These are phyloP conservation scores for Ardeotis arabs DNA, from an alignment of 2,113 vertebrate genomes.

Conservation along the genomic window DNA sequence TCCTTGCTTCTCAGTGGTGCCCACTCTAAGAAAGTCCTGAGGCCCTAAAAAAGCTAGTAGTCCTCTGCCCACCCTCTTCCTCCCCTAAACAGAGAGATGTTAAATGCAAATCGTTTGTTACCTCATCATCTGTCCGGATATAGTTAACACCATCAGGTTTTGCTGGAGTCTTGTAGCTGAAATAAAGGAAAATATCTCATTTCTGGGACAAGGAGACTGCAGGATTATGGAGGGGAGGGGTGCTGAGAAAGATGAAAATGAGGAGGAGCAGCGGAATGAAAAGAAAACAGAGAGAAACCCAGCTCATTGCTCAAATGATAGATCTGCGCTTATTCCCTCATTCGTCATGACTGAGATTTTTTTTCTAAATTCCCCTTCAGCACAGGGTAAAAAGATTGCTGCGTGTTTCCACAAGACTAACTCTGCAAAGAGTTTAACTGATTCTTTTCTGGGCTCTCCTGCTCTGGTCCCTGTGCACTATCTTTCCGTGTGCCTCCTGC, in stretches of 20 bases:
- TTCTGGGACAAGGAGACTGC: not conserved
- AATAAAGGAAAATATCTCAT: conserved; percentile 43
- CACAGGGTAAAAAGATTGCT: not conserved
- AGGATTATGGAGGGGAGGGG: conserved; percentile 3
- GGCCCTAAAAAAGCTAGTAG: not conserved
- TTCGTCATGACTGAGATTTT: not conserved
- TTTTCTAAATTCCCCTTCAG: not conserved
- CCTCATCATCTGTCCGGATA: conserved; percentile 92
- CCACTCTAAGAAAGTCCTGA: not conserved
- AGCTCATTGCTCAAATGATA: not conserved
- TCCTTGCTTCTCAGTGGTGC: not conserved
- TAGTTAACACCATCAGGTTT: conserved; percentile 87
- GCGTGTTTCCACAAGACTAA: not conserved
- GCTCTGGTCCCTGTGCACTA: not conserved
- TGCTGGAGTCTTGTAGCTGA: conserved; percentile 88
- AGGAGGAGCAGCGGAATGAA: not conserved
- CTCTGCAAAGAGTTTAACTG: not conserved
- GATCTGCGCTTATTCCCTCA: not conserved
- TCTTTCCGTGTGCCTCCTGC: not conserved
- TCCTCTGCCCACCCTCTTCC: conserved; percentile 38
- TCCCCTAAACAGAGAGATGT: not conserved
- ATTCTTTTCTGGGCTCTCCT: not conserved
- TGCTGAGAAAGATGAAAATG: not conserved
- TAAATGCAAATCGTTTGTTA: conserved; percentile 64
- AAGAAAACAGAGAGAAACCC: not conserved